Evolutionary conservation across 2,888 invertebrate genomes (phyloP).

Genomic region (Drosophila stalkeri): DNA sequence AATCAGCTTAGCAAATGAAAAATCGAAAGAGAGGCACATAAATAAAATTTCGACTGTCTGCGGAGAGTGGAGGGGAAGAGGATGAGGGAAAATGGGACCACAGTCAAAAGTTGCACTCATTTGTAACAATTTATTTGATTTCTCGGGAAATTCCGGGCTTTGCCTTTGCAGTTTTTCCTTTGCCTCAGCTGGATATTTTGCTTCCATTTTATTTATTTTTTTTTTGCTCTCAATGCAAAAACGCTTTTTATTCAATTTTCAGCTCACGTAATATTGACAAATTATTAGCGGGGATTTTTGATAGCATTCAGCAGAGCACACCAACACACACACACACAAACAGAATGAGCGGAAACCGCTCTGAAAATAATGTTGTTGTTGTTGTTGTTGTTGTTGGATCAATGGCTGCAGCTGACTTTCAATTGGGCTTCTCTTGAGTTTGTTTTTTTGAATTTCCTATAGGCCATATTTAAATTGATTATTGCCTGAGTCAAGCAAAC

Average conservation of each 20-base stretch:
- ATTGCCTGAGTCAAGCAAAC: slow-evolving; percentile 48
- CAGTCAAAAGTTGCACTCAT: slow-evolving; percentile 75
- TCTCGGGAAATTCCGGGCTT: slow-evolving; percentile 41
- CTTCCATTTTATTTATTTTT: slow-evolving; percentile 1
- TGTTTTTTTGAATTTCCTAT: slow-evolving; percentile 58
- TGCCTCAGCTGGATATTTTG: slow-evolving; percentile 5
- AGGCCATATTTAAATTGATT: slow-evolving; percentile 75
- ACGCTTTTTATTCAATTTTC: slow-evolving; percentile 81
- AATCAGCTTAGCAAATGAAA: slow-evolving; percentile 78
- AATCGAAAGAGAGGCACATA: slow-evolving; percentile 55
- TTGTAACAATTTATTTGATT: slow-evolving; percentile 80
- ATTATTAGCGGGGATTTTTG: slow-evolving; percentile 82
- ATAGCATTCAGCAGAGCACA: slow-evolving; percentile 57
- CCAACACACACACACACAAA: slow-evolving; percentile 10
- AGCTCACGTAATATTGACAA: slow-evolving; percentile 84
- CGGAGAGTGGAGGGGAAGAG: not conserved
- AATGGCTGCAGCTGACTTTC: slow-evolving; percentile 66
- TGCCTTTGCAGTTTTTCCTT: slow-evolving; percentile 26
- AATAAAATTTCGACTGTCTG: slow-evolving; percentile 50
- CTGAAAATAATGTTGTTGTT: slow-evolving; percentile 46
- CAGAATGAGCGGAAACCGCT: slow-evolving; percentile 33
- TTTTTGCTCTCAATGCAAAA: slow-evolving; percentile 68
- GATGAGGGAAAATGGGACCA: not conserved
- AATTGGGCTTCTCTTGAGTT: slow-evolving; percentile 46
- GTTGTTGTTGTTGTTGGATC: slow-evolving; percentile 30